These are phyloP conservation scores for Petrocephalus schoutedeni DNA, from an alignment of 2,797 vertebrate species.

Conservation along the genomic window DNA sequence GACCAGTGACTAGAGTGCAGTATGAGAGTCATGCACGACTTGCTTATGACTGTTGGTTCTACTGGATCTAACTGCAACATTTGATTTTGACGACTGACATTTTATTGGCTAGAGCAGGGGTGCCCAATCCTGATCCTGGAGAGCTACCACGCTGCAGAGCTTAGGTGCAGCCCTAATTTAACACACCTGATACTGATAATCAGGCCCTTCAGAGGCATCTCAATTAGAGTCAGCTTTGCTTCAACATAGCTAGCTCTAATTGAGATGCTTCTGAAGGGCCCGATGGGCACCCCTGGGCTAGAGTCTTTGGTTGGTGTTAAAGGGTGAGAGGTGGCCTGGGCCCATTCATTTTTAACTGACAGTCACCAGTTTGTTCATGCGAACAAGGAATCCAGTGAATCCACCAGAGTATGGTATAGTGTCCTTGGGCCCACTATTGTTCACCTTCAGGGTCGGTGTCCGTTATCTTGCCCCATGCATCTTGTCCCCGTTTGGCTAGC, in stretches of 20 bases:
- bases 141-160: no score
- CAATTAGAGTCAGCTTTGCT: no score
- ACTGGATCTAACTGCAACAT: not conserved
- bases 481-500: no score
- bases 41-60: not conserved
- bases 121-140: no score
- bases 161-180: no score
- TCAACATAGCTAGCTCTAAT: no score
- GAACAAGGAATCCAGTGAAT: not conserved
- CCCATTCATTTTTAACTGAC: not conserved
- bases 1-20: not conserved
- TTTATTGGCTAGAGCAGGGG: not conserved
- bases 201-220: no score
- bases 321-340: not conserved
- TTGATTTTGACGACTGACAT: not conserved
- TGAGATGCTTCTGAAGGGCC: no score
- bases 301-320: not conserved
- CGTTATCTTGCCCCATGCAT: no score
- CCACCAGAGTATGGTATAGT: not conserved
- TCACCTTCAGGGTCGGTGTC: not conserved
- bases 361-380: not conserved
- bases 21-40: not conserved
- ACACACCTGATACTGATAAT: no score
- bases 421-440: not conserved
- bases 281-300: not conserved